phyloP scores from a whole-genome alignment of 2,797 vertebrate species.

The Potorous gilbertii region DNA sequence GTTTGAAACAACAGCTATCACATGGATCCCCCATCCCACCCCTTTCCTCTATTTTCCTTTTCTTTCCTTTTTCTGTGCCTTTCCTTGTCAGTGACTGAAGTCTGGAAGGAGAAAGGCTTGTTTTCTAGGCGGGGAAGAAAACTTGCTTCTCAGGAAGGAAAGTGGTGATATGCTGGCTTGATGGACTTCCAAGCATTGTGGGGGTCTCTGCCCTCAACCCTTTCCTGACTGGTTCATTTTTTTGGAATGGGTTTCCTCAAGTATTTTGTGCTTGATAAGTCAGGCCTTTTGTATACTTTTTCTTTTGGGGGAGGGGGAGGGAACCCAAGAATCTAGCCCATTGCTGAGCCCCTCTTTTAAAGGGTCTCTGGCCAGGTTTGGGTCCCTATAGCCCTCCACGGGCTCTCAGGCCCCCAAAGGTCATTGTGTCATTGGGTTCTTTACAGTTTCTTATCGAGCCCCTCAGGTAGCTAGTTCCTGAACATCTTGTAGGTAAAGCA shows the following conservation, averaged over 20 bases:
- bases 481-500: constrained; percentile 27
- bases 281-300: constrained; percentile 71
- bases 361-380: not conserved
- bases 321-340: constrained; percentile 15
- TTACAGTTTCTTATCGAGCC: not conserved
- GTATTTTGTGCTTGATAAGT: constrained; percentile 19
- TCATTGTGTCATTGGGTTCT: not conserved
- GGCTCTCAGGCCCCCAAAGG: not conserved
- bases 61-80: not conserved
- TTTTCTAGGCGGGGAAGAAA: constrained; percentile 55
- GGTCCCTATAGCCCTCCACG: not conserved
- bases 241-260: not conserved
- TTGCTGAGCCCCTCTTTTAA: not conserved
- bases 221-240: constrained; percentile 53
- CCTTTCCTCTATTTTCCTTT: not conserved
- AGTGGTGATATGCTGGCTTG: constrained; percentile 83
- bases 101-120: constrained; percentile 1
- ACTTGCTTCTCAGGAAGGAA: constrained; percentile 77
- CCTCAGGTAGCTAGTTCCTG: not conserved
- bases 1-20: constrained; percentile 66
- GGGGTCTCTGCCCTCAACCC: constrained; percentile 45
- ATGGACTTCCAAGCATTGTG: constrained; percentile 72
- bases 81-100: not conserved
- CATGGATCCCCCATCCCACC: constrained; percentile 46
- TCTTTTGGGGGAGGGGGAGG: constrained; percentile 3